A percentile compares a stretch with the other conserved stretches of the same genome.
Evolutionary conservation across 64 coral and sea anemone genomes (phyloP).

Genomic region (Anthopleura sola): DNA sequence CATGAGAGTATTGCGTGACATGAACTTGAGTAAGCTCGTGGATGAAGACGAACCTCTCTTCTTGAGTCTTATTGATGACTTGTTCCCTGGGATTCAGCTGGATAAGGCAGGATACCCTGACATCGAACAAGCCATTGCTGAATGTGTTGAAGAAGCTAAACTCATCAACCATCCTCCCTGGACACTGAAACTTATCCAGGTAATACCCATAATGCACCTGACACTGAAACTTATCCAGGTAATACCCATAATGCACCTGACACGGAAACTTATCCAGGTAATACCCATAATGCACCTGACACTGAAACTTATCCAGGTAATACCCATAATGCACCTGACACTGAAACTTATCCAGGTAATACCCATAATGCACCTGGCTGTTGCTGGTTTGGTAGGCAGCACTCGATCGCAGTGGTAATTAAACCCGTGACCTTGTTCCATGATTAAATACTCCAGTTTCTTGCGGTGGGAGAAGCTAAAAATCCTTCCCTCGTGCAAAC

Average conservation of each 20-base stretch:
- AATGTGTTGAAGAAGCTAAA: constrained; percentile 93
- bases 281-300: not conserved
- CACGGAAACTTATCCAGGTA: constrained; percentile 96
- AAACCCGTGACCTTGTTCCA: too few species aligned
- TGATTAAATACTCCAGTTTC: too few species aligned
- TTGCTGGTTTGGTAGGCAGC: too few species aligned
- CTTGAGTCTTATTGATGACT: constrained; percentile 96
- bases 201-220: constrained; percentile 8
- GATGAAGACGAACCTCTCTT: constrained; percentile 98
- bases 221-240: too few species aligned
- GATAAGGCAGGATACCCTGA: constrained; percentile 98
- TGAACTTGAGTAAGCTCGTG: constrained; percentile 98
- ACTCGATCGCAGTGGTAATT: too few species aligned
- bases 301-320: too few species aligned
- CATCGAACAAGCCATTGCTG: constrained; percentile 93
- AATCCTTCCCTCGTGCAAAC: too few species aligned
- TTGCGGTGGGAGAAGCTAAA: too few species aligned
- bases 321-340: too few species aligned
- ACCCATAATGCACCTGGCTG: not conserved
- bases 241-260: too few species aligned
- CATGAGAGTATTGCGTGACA: constrained; percentile 97
- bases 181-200: constrained; percentile 97
- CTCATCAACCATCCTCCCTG: constrained; percentile 98
- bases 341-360: constrained; percentile 96
- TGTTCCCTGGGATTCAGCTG: constrained; percentile 95